These are phyloP conservation scores for Epicampocera succincta DNA, from an alignment of 2,888 invertebrate genomes.

Conservation along the genomic window DNA sequence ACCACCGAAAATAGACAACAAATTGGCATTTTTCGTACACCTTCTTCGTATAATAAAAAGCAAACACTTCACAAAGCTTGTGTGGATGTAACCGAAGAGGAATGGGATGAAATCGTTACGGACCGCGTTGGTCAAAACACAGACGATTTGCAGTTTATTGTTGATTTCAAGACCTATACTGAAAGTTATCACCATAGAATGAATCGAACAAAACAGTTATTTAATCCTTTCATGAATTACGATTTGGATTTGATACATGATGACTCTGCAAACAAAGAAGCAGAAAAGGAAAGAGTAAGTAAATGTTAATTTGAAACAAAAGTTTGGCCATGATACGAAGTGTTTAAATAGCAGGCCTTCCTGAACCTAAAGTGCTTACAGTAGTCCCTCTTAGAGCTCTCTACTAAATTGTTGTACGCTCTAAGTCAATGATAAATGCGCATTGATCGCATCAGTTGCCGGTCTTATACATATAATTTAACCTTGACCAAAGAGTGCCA, in stretches of 20 bases:
- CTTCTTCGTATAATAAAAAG: not conserved
- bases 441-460: too few species aligned
- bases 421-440: too few species aligned
- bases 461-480: too few species aligned
- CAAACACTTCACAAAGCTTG: constrained; percentile 70
- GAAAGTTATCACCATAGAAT: not conserved
- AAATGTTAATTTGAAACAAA: not conserved
- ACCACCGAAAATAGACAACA: constrained; percentile 70
- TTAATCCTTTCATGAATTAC: constrained; percentile 29
- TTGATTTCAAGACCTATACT: constrained; percentile 62
- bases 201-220: not conserved
- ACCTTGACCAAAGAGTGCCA: too few species aligned
- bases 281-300: constrained; percentile 32
- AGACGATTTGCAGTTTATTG: constrained; percentile 68
- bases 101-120: constrained; percentile 74
- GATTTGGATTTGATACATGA: constrained; percentile 23
- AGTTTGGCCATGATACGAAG: too few species aligned
- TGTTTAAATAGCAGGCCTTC: too few species aligned
- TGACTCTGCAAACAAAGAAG: not conserved
- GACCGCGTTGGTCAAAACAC: constrained; percentile 20
- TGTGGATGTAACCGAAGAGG: constrained; percentile 72
- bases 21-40: constrained; percentile 74
- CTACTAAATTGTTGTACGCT: too few species aligned
- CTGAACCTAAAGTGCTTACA: too few species aligned
- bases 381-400: too few species aligned